Base-by-base conservation (phyloP, 2,888 invertebrate species). In the Isoperla grammatica region DNA sequence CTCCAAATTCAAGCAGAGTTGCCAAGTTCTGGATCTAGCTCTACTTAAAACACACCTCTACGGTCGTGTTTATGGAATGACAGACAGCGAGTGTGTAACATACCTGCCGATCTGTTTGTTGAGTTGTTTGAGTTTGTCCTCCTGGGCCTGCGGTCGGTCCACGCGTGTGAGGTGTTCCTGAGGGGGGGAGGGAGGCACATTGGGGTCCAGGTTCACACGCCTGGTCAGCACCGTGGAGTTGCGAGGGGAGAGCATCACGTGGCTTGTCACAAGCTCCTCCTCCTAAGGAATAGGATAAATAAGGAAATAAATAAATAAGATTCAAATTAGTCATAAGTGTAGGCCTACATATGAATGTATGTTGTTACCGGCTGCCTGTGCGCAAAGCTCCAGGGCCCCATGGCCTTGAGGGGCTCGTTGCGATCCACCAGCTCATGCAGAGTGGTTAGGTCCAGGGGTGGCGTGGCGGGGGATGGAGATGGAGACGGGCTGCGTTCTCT, bases 211-310 rank as follows among this genome's bases (percentile, higher is more conserved):
- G 65, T 69, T 76, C 63, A 74, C 70, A 63, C 81, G 78, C 1
- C 80, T 79, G 15, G 78, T 74, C 54, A 81, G 74, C 8, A 74
- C 65, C 60, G 83, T 75, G 2, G 81, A 81, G 66, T 81, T 81
- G 22, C 84, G 72, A 1, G 84, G 85, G 0, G 84, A 84, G 6
- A 83, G 74, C 69, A 83, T 71, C 66, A 77, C 75, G 70, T 81
- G 65, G 59, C 54, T 63, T 56, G 59, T 63, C 8, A 46, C 55
- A 2, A 53, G 8, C 29, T 55, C 55, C 39, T 61, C 63, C 13
- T 63, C 58, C 57, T 63, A 29, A 8, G 8, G 8, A 4, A 29
- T 8, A 29, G 29, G 29, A n/a, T n/a, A n/a, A n/a, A n/a, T n/a
- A n/a, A n/a, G n/a, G n/a, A n/a, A n/a, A n/a, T n/a, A n/a, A n/a